Base-by-base conservation (phyloP, 2,113 vertebrate species). In the Neotoma lepida region DNA sequence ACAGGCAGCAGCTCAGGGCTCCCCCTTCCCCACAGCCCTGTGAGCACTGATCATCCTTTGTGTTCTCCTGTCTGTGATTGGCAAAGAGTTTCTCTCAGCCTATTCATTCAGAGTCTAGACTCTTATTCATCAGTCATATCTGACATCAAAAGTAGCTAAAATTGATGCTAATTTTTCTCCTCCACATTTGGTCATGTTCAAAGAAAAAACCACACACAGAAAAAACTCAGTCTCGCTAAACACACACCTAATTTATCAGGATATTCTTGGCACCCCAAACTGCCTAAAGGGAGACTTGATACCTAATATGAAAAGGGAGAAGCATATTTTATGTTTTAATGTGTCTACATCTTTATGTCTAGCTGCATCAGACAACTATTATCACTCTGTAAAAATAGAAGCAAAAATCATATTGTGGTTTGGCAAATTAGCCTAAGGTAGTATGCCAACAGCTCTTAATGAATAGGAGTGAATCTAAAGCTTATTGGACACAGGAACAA, bases 351-450 rank as follows among this genome's bases (percentile, higher is more conserved):
- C 33, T 82, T 92, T 66, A 39, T 89, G 17, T 61, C 39, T 28
- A 56, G 68, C 81, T 77, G 66, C 0, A 18, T 61, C 9, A 94
- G 35, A 86, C 4, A 63, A 30, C 56, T 26, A 41, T 49, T 81
- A 9, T 73, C 85, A 74, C 24, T 89, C 77, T 33, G 74, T 28
- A 30, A 73, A 93, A 95, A 56, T 28, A 86, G 61, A 93, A 94
- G 78, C 24, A 49, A 77, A 88, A 49, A n/a, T 81, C 56, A 80
- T 44, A 51, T 63, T 70, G 56, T 70, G 44, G 87, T 74, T 94
- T 89, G 80, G 63, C 17, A 56, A 76, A 78, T 17, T 58, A 76
- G 22, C 64, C 30, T 64, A 88, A 17, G 74, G 44, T 63, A 49
- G 46, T 10, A 0, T 6, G 33, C 44, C 54, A 88, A 14, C 7